phyloP scores from a whole-genome alignment of 1,140 invertebrate species.

The Anastatus disparis region DNA sequence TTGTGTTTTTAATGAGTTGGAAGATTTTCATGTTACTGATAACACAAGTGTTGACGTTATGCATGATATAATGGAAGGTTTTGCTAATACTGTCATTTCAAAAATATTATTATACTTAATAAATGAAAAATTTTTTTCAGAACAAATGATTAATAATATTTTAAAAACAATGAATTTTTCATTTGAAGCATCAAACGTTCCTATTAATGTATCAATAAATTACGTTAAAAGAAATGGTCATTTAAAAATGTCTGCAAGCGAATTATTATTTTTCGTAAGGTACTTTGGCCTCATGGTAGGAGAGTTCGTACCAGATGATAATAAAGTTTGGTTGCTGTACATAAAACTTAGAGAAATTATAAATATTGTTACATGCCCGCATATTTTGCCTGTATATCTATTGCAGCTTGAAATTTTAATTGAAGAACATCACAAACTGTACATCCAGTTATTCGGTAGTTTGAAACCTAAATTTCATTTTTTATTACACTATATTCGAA shows the following conservation, averaged over 20 bases:
- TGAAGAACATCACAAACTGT: too few relatives aligned
- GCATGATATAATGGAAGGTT: slow-evolving; percentile 35
- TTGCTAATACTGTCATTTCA: slow-evolving; percentile 26
- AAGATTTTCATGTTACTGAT: slow-evolving; percentile 30
- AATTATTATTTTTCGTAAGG: background rate
- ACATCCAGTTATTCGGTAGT: background rate
- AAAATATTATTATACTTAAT: too few relatives aligned
- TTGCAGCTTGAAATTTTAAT: background rate
- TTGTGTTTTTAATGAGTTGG: slow-evolving; percentile 24
- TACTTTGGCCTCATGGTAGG: background rate
- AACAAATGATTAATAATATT: too few relatives aligned
- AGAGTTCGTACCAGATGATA: background rate
- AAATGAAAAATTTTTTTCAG: too few relatives aligned
- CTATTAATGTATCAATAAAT: background rate
- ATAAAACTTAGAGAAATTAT: background rate
- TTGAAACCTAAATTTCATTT: background rate
- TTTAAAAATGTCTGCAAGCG: background rate
- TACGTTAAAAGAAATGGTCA: background rate
- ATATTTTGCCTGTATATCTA: background rate
- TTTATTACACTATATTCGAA: background rate
- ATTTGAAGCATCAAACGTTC: background rate
- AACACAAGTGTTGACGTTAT: slow-evolving; percentile 19
- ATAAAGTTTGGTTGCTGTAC: background rate
- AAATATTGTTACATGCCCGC: background rate
- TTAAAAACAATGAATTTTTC: background rate